phyloP scores from a whole-genome alignment of 2,888 invertebrate genomes.

The Drosophila niveifrons region DNA sequence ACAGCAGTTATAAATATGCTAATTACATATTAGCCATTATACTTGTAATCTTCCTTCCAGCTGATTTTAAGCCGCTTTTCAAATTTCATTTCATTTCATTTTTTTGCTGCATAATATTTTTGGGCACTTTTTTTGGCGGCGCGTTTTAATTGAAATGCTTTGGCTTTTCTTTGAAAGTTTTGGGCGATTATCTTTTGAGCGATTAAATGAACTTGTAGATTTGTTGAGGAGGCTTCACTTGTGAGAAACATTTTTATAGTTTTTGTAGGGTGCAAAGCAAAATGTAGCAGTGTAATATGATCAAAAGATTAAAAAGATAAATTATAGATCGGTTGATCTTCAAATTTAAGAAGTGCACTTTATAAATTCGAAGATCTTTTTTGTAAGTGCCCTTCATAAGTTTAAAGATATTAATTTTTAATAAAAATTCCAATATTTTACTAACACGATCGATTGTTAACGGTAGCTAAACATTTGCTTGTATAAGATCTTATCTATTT shows the following conservation, averaged over 20 bases:
- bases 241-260: not conserved
- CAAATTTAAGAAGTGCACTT: no score
- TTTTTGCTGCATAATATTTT: constrained; percentile 1
- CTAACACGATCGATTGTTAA: no score
- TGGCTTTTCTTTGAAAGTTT: not conserved
- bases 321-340: no score
- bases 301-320: no score
- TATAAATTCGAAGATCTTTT: no score
- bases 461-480: no score
- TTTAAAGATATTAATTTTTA: no score
- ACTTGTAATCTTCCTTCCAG: constrained; percentile 16
- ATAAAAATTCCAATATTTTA: no score
- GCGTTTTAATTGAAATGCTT: constrained; percentile 2
- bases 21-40: constrained; percentile 49
- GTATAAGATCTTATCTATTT: no score
- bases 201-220: not conserved
- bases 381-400: no score
- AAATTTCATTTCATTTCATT: constrained; percentile 16
- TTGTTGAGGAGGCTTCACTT: not conserved
- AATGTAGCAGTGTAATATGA: not conserved
- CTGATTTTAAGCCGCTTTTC: constrained; percentile 18
- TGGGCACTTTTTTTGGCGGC: not conserved
- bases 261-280: not conserved
- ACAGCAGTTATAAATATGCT: constrained; percentile 35
- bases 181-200: not conserved